Percentiles rank a stretch among this genome's conserved stretches.
Evolutionary conservation across 2,113 vertebrate species (phyloP).

Genomic region (Corvus moneduloides): DNA sequence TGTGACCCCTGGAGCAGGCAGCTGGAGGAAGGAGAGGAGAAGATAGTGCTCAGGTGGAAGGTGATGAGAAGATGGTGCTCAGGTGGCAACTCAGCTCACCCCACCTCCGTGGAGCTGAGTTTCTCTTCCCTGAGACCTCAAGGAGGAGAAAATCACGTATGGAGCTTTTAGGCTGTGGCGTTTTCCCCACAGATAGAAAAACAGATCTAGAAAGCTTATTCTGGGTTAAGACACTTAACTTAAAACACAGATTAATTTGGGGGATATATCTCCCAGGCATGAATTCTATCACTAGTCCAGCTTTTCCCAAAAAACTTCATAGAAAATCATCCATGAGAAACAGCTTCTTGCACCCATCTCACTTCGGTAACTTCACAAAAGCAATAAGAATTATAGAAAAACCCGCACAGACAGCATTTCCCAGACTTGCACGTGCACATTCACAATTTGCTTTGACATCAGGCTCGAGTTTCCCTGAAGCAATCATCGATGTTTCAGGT

Average conservation of each 20-base stretch:
- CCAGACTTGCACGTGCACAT: not conserved
- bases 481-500: not conserved
- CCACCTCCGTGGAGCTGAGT: rapidly evolving
- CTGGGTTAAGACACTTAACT: not conserved
- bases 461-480: not conserved
- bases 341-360: not conserved
- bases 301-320: not conserved
- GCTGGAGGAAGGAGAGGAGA: not conserved
- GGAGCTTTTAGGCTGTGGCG: not conserved
- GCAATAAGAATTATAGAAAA: not conserved
- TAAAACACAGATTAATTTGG: not conserved
- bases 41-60: not conserved
- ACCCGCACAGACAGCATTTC: not conserved
- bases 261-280: not conserved
- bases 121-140: not conserved
- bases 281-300: not conserved
- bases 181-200: not conserved
- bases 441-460: not conserved
- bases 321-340: not conserved
- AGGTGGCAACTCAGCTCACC: not conserved
- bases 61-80: not conserved
- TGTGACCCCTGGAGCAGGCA: not conserved
- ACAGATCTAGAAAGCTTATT: not conserved
- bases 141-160: not conserved
- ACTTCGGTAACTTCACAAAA: not conserved